Evolutionary conservation across 2,888 invertebrate genomes (phyloP), one percentile per base, ranked within the genome.

Genomic region (Polydesmus complanatus): DNA sequence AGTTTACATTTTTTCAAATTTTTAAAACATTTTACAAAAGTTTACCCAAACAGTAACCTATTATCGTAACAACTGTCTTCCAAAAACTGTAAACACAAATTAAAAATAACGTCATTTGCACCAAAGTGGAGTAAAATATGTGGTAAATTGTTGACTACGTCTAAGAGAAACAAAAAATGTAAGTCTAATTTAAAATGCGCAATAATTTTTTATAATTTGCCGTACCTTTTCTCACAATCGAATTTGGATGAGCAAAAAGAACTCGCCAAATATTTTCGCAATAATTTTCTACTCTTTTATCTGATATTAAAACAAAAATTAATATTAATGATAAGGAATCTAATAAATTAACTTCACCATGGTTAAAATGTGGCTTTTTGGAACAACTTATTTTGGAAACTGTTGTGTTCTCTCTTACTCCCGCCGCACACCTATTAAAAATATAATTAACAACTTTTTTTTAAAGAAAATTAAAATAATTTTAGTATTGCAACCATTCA

Each of bases 41-140:
- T 14, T 8, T n/a, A 58, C 58, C 58, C 50, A 53, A 58, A 58
- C 27, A 53, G 21, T 11, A 5, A 11, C n/a, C 58, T 52, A 19
- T 53, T 53, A 22, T 52, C 58, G 21, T 53, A 52, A 53, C 27
- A n/a, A n/a, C 27, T 14, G 21, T 58, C 58, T 27, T 58, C 58
- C 53, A 58, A 18, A 3, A 53, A 37, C 19, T 25, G 3, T 3
- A 58, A n/a, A 27, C 58, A 53, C 19, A 27, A 18, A 22, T 58
- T 53, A 18, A 53, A 26, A n/a, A 58, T 19, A 11, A 19, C 22
- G 21, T 25, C 21, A 22, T 27, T 8, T 2, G 2, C 8, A 1
- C 25, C n/a, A 1, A n/a, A 3, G 27, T 58, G 58, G 1, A 22
- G 14, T 11, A 58, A 23, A 26, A 53, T 19, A 25, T 58, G 58